Conservation (phyloP, 2,888 invertebrate genomes). For the Sinohyriopsis cumingii region DNA sequence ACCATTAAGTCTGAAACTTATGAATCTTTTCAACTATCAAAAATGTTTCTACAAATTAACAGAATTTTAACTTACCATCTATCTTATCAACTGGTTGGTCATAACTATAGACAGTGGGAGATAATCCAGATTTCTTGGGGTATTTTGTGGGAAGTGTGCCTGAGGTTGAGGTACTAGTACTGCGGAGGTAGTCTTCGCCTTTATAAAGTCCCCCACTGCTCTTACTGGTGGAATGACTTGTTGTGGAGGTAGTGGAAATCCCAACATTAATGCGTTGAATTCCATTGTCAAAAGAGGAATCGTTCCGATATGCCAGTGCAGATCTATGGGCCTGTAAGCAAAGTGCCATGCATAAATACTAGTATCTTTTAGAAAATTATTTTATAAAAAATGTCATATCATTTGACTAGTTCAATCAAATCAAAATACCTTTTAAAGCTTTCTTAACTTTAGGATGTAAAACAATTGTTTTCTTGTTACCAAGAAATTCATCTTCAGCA, state of each 20-base stretch:
- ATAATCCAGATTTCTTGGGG: slow-evolving; percentile 47
- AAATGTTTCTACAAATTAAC: not conserved
- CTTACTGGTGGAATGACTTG: slow-evolving; percentile 93
- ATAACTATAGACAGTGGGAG: slow-evolving; percentile 55
- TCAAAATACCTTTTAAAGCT: too few relatives aligned
- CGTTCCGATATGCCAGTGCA: slow-evolving; percentile 84
- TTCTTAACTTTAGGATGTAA: too few relatives aligned
- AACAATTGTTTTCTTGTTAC: too few relatives aligned
- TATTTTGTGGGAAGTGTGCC: slow-evolving; percentile 54
- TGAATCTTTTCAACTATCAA: too few relatives aligned
- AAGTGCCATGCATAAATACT: not conserved
- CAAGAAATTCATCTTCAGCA: too few relatives aligned
- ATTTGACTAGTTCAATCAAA: too few relatives aligned
- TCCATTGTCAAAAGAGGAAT: slow-evolving; percentile 71
- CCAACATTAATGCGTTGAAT: slow-evolving; percentile 78
- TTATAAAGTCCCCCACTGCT: slow-evolving; percentile 89
- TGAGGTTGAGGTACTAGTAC: slow-evolving; percentile 68
- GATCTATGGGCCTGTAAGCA: slow-evolving; percentile 77
- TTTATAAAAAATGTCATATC: too few relatives aligned
- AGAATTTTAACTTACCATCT: slow-evolving; percentile 16
- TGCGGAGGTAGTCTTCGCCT: slow-evolving; percentile 66
- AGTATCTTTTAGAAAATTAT: not conserved
- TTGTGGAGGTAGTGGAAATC: slow-evolving; percentile 95
- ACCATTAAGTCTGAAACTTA: too few relatives aligned
- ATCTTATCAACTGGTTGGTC: slow-evolving; percentile 41